Evolutionary conservation across 2,888 invertebrate species (phyloP).

Genomic region (Hipparchia sbordonii): DNA sequence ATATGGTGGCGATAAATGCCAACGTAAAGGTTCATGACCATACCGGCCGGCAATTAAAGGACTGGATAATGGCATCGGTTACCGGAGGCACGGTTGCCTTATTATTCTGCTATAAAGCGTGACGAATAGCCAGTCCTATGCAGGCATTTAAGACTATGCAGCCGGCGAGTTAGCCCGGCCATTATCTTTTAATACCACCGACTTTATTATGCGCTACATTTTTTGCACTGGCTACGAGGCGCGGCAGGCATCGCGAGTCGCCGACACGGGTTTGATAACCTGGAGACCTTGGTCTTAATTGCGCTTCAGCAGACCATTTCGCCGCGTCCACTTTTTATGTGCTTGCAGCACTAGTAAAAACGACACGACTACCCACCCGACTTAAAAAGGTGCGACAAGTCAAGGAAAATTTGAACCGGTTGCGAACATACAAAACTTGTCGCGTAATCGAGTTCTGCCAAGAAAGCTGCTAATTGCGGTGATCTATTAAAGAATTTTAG

Average conservation of each 20-base stretch:
- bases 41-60: constrained; percentile 34
- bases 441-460: constrained; percentile 63
- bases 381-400: constrained; percentile 65
- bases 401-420: constrained; percentile 58
- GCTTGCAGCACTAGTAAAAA: constrained; percentile 81
- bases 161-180: constrained; percentile 70
- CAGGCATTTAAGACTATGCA: constrained; percentile 60
- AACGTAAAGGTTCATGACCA: constrained; percentile 23
- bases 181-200: constrained; percentile 82
- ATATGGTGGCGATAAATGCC: constrained; percentile 25
- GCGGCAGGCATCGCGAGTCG: constrained; percentile 69
- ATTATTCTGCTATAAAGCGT: constrained; percentile 48
- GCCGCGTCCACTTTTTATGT: constrained; percentile 80
- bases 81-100: constrained; percentile 35
- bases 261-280: constrained; percentile 82
- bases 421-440: constrained; percentile 57
- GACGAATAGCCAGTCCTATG: constrained; percentile 51
- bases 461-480: constrained; percentile 57
- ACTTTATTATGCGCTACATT: constrained; percentile 78
- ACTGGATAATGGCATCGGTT: constrained; percentile 34
- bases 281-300: constrained; percentile 83
- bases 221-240: constrained; percentile 75
- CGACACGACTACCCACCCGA: constrained; percentile 69
- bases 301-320: constrained; percentile 80
- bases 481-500: constrained; percentile 56